Base-by-base conservation (phyloP, 2,797 vertebrate species). In the Pangasius krempfi region DNA sequence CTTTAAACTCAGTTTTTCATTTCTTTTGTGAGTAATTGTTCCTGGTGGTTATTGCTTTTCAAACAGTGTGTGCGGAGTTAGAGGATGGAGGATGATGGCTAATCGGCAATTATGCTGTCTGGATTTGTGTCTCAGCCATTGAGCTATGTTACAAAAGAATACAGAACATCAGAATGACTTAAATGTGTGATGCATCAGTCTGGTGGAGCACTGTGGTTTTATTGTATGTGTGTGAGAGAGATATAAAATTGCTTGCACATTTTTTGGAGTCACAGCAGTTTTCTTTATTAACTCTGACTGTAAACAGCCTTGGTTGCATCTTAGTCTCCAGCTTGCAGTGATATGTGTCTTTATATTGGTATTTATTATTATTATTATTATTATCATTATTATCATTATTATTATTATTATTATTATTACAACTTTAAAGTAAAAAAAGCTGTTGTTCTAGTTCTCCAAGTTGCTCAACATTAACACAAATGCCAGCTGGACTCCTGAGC, bases 401-500 rank as follows among this genome's bases (percentile, higher is more conserved):
- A 13, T 75, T 75, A 12, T 76, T 52, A 16, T 78, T 78, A 20
- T 80, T 56, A 22, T 58, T 58, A 37, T 58, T 58, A 27, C 8
- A 58, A 16, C 37, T 60, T 25, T 37, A 6, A 40, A 22, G 27
- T 81, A 2, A 9, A 16, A 47, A 47, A 30, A 47, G 56, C 56
- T 66, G 5, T 54, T 33, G n/a, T 37, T 33, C n/a, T 70, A 50
- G 25, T 85, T 44, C 62, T 70, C 47, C 70, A 54, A 37, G 30
- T 70, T 50, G 64, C n/a, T 30, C 47, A 70, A 52, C 44, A 85
- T 54, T n/a, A 85, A 33, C 10, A 33, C 64, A 25, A 85, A 52
- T 72, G 66, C 47, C 50, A 85, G 84, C 50, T 58, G 68, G 84
- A 58, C 68, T 40, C 52, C 22, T 85, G 66, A 56, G 50, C 30